phyloP scores from a whole-genome alignment of 2,113 vertebrate genomes.

The Micronycteris hirsuta region DNA sequence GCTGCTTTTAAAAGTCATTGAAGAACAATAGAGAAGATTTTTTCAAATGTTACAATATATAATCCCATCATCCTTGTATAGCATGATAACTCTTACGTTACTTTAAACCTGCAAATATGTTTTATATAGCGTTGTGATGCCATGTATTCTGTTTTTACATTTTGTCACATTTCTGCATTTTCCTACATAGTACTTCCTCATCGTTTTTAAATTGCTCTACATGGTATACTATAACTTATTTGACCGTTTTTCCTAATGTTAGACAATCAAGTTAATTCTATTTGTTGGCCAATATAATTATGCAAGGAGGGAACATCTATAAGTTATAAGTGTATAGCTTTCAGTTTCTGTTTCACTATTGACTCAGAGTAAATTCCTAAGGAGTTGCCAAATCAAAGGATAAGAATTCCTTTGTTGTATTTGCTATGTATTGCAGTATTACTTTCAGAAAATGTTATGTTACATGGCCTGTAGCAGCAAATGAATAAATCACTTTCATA shows the following conservation, averaged over 20 bases:
- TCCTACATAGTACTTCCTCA: not conserved
- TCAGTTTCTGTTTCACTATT: conserved; percentile 36
- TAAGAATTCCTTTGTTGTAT: not conserved
- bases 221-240: not conserved
- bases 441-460: not conserved
- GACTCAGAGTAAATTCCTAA: conserved; percentile 11
- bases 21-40: not conserved
- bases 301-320: not conserved
- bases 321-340: not conserved
- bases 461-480: not conserved
- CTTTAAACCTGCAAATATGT: not conserved
- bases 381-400: not conserved
- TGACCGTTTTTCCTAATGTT: not conserved
- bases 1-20: not conserved
- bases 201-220: not conserved
- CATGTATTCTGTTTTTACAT: not conserved
- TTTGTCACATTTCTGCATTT: not conserved
- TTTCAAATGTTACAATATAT: not conserved
- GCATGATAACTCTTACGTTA: not conserved
- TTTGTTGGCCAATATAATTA: not conserved
- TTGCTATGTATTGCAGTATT: not conserved
- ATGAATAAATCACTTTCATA: not conserved
- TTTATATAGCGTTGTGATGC: not conserved
- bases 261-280: not conserved
- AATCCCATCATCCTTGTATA: not conserved